A percentile compares a stretch with the other conserved stretches of the same genome.
Conservation (phyloP, 2,888 invertebrate genomes). For the Cryptocheilus praepositus region DNA sequence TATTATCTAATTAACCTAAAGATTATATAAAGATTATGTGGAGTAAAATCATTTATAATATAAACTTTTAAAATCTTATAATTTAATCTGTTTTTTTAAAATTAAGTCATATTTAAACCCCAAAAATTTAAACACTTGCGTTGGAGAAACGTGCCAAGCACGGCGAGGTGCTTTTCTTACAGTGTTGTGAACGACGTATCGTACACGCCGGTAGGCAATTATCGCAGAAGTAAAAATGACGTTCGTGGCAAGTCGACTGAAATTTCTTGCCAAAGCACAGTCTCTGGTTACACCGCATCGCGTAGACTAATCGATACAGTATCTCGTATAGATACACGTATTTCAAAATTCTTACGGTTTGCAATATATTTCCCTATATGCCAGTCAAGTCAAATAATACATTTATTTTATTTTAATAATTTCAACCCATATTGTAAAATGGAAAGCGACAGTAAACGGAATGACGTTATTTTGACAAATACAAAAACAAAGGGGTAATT, state of each 20-base stretch:
- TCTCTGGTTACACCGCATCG: conserved; percentile 7
- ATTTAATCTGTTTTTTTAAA: no score
- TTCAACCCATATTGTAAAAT: conserved; percentile 12
- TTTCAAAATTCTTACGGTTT: conserved; percentile 10
- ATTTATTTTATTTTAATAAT: conserved; percentile 14
- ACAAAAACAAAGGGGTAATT: not conserved
- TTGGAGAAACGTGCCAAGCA: no score
- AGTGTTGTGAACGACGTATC: not conserved
- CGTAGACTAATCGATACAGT: conserved; percentile 9
- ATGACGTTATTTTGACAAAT: not conserved
- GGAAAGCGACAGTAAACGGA: not conserved
- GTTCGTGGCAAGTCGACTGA: conserved; percentile 12
- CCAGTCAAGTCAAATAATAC: conserved; percentile 11
- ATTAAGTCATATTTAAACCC: no score
- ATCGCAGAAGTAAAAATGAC: conserved; percentile 9
- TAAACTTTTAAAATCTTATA: no score
- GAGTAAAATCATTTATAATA: no score
- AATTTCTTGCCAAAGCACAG: conserved; percentile 7
- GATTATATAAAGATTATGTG: no score
- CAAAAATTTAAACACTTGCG: not conserved
- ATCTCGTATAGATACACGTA: conserved; percentile 3
- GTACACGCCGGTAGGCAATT: not conserved
- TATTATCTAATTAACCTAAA: no score
- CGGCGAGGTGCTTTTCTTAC: not conserved
- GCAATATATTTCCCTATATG: conserved; percentile 12